phyloP scores from a whole-genome alignment of 2,797 vertebrate species.

The Ibycter americanus region DNA sequence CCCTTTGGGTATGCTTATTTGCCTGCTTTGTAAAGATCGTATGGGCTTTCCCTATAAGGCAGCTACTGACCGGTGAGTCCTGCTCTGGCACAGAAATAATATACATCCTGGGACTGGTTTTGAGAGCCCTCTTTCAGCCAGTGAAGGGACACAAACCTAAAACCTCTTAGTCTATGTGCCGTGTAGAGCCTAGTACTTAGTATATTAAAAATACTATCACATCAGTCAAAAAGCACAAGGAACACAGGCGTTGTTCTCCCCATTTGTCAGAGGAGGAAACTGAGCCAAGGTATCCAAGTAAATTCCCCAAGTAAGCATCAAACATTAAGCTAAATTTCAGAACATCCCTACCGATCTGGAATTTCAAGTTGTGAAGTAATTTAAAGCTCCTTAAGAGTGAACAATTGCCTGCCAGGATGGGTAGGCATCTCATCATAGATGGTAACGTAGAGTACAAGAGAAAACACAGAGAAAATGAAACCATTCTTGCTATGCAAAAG shows the following conservation, averaged over 20 bases:
- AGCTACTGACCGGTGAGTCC: neutral
- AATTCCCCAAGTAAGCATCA: neutral
- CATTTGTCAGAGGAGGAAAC: neutral
- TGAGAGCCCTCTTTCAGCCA: neutral
- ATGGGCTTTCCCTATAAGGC: neutral
- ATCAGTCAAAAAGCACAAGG: neutral
- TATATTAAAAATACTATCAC: neutral
- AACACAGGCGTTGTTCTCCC: neutral
- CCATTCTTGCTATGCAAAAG: neutral
- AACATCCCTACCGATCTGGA: neutral
- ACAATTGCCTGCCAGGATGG: neutral
- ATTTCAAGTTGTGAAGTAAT: conserved; percentile 18
- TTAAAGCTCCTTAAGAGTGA: neutral
- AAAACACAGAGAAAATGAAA: neutral
- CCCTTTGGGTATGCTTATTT: neutral
- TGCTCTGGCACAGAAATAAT: neutral
- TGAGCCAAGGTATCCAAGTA: neutral
- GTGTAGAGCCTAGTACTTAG: neutral
- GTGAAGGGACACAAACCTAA: neutral
- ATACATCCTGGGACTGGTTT: neutral
- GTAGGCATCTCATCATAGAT: neutral
- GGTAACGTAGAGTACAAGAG: neutral
- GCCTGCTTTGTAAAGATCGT: neutral
- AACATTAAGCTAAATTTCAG: neutral
- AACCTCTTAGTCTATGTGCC: neutral